These are phyloP conservation scores for Bathynomus jamesi DNA, from an alignment of 1,140 invertebrate genomes.

Conservation along the genomic window DNA sequence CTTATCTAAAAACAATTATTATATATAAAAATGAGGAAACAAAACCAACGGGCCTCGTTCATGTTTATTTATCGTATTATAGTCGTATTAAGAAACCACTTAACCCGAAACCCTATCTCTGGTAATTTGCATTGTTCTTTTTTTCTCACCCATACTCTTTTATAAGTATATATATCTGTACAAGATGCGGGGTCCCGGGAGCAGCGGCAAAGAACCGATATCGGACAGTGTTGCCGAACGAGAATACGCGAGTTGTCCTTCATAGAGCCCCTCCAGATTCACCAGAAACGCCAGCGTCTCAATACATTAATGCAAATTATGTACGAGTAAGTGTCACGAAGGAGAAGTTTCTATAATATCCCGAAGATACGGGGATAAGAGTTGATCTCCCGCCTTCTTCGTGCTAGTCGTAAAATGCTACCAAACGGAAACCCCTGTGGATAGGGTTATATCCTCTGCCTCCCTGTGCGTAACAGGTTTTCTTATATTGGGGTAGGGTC, in stretches of 20 bases:
- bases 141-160: not conserved
- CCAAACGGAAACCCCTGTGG: too few species aligned
- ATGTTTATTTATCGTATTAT: not conserved
- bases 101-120: not conserved
- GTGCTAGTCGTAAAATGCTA: too few species aligned
- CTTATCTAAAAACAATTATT: too few species aligned
- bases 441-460: too few species aligned
- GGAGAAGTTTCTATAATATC: too few species aligned
- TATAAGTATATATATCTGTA: too few species aligned
- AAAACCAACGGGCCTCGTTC: too few species aligned
- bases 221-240: slow-evolving; percentile 76
- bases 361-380: too few species aligned
- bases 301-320: slow-evolving; percentile 82
- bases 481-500: too few species aligned
- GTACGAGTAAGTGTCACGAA: slow-evolving; percentile 58
- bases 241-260: slow-evolving; percentile 60
- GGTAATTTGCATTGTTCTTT: not conserved
- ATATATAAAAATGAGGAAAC: too few species aligned
- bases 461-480: too few species aligned
- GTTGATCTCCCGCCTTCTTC: too few species aligned
- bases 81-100: not conserved
- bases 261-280: slow-evolving; percentile 48
- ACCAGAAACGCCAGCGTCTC: slow-evolving; percentile 42
- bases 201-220: slow-evolving; percentile 86
- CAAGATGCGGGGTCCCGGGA: slow-evolving; percentile 65